Percentiles rank a stretch among this genome's conserved stretches.
Conservation (phyloP, 1,140 invertebrate genomes). For the Ceratina australensis region DNA sequence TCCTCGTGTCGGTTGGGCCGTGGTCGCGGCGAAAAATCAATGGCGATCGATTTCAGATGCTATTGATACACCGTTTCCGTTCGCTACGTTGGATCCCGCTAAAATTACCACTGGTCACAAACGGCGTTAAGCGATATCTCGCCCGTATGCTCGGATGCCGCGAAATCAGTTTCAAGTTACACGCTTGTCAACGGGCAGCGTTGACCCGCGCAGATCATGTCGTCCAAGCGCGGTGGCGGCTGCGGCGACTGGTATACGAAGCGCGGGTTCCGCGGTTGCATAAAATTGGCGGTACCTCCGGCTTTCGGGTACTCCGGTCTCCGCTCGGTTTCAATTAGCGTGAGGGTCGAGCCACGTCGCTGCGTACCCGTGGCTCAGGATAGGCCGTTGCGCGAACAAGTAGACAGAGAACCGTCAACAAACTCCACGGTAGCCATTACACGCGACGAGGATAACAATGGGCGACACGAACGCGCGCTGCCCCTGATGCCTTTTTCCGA, state of each 20-base stretch:
- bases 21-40: conserved; percentile 55
- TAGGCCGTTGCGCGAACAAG: conserved; percentile 48
- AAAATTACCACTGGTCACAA: conserved; percentile 21
- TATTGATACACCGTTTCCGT: conserved; percentile 14
- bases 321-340: not conserved
- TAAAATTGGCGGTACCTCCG: conserved; percentile 54
- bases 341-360: conserved; percentile 31
- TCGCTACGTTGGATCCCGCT: conserved; percentile 23
- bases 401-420: conserved; percentile 65
- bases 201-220: conserved; percentile 69
- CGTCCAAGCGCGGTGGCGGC: conserved; percentile 59
- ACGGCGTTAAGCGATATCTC: not conserved
- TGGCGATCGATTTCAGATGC: conserved; percentile 58
- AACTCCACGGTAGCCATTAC: conserved; percentile 72
- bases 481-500: conserved; percentile 56
- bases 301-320: conserved; percentile 3
- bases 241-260: conserved; percentile 49
- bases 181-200: conserved; percentile 66
- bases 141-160: conserved; percentile 12
- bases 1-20: conserved; percentile 53
- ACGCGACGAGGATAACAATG: conserved; percentile 74
- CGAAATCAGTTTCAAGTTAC: conserved; percentile 52
- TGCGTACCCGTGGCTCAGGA: conserved; percentile 36
- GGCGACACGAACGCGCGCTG: conserved; percentile 65
- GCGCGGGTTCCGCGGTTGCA: conserved; percentile 54